Conservation (phyloP, 1,140 invertebrate genomes). For the Drosophila carrolli region DNA sequence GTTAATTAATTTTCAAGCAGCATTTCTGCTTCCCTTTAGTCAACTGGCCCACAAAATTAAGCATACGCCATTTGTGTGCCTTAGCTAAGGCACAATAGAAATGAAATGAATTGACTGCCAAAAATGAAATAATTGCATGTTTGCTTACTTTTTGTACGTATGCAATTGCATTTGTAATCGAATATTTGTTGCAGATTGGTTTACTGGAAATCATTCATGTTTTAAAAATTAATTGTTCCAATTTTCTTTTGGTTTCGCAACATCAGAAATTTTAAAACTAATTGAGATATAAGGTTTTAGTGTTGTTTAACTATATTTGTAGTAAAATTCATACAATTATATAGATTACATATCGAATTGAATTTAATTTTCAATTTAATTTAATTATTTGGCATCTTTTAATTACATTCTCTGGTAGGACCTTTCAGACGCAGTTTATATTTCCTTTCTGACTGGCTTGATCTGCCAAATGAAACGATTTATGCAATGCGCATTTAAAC, state of each 20-base stretch:
- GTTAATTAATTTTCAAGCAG: constrained; percentile 75
- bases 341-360: no score
- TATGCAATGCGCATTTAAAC: constrained; percentile 27
- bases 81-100: constrained; percentile 20
- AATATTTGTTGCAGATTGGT: background rate
- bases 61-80: constrained; percentile 23
- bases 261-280: no score
- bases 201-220: background rate
- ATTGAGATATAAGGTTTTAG: no score
- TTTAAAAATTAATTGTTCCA: background rate
- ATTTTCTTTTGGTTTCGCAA: background rate
- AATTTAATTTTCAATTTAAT: no score
- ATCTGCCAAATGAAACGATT: constrained; percentile 36
- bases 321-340: no score
- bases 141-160: constrained; percentile 13
- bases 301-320: no score
- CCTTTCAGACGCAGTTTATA: constrained; percentile 12
- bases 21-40: constrained; percentile 47
- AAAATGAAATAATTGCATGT: constrained; percentile 24
- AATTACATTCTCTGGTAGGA: background rate
- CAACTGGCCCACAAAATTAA: constrained; percentile 31
- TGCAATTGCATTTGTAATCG: background rate
- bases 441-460: constrained; percentile 9
- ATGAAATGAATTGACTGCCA: constrained; percentile 27
- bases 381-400: no score